Percentiles rank a stretch among this genome's conserved stretches.
Evolutionary conservation across 2,888 invertebrate species (phyloP).

Genomic region (Polyommatus iphigenia): DNA sequence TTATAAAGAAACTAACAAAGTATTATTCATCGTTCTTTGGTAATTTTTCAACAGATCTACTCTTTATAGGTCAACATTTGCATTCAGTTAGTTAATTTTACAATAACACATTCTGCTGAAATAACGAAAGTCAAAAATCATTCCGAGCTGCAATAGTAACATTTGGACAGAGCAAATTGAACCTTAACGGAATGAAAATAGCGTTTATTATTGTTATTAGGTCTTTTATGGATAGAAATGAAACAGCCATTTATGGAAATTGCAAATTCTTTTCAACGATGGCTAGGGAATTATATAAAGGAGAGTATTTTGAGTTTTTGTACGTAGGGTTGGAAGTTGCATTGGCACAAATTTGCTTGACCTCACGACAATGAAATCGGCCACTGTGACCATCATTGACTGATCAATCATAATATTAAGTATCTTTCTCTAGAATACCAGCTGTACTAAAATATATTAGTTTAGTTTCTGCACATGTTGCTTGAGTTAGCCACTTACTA

Average conservation of each 20-base stretch:
- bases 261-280: slow-evolving; percentile 29
- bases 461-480: no score
- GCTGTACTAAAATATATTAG: no score
- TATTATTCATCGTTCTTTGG: not conserved
- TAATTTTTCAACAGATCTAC: not conserved
- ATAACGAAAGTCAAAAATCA: slow-evolving; percentile 14
- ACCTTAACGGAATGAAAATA: not conserved
- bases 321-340: not conserved
- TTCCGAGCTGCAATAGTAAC: not conserved
- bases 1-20: not conserved
- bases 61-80: not conserved
- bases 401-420: no score
- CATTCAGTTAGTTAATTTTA: slow-evolving; percentile 19
- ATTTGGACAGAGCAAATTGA: not conserved
- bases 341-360: no score
- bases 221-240: slow-evolving; percentile 21
- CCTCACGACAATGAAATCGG: no score
- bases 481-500: no score
- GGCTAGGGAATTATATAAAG: not conserved
- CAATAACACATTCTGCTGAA: slow-evolving; percentile 10
- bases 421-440: no score
- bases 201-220: not conserved
- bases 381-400: no score
- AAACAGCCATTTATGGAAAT: slow-evolving; percentile 32
- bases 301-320: not conserved